Conservation (phyloP, 2,888 invertebrate genomes). For the Morpho helenor region DNA sequence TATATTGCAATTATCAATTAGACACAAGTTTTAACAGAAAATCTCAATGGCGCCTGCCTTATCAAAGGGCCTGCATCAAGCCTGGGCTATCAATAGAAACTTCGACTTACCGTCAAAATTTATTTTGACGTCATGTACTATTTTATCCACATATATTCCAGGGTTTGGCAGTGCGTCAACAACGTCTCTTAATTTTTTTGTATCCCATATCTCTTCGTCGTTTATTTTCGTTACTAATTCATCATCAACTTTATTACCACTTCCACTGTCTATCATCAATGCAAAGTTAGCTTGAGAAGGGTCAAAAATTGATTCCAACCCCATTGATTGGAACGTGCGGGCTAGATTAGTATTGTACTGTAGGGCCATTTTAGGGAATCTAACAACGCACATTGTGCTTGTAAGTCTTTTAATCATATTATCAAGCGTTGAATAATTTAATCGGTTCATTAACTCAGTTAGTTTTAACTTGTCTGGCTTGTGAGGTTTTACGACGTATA, state of each 20-base stretch:
- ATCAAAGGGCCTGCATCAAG: no score
- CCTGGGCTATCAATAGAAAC: no score
- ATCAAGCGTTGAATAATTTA: constrained; percentile 72
- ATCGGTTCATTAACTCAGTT: constrained; percentile 59
- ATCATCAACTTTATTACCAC: constrained; percentile 40
- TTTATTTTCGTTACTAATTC: constrained; percentile 43
- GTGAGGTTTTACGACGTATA: constrained; percentile 84
- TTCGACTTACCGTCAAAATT: constrained; percentile 70
- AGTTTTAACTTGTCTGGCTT: constrained; percentile 55
- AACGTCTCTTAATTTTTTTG: constrained; percentile 35
- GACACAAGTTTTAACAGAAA: no score
- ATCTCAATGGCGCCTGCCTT: not conserved
- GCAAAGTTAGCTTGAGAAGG: constrained; percentile 82
- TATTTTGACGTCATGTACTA: constrained; percentile 83
- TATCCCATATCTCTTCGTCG: constrained; percentile 31
- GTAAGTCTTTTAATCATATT: constrained; percentile 64
- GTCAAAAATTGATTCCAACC: constrained; percentile 82
- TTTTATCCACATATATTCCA: constrained; percentile 80
- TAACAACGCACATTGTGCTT: constrained; percentile 71
- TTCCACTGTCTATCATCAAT: constrained; percentile 68
- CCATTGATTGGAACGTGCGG: constrained; percentile 75
- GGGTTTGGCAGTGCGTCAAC: constrained; percentile 73
- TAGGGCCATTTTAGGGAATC: constrained; percentile 86
- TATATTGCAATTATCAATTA: no score
- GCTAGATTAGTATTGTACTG: constrained; percentile 78